Evolutionary conservation across 1,140 invertebrate species (phyloP).

Genomic region (Lordiphosa stackelbergi): DNA sequence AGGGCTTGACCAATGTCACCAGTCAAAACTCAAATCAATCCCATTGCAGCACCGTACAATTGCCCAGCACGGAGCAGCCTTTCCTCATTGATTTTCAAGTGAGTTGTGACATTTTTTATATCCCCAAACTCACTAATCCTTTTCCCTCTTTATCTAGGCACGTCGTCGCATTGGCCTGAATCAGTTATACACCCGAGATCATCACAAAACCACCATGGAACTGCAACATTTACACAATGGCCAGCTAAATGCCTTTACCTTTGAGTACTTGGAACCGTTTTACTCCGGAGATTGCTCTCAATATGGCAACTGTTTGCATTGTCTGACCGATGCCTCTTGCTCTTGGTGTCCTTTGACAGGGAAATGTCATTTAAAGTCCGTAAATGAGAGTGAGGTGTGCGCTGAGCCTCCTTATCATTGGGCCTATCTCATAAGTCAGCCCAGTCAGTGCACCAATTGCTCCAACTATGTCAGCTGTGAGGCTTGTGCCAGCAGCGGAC

Average conservation of each 20-base stretch:
- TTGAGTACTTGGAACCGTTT: conserved; percentile 93
- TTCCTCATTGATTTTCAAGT: conserved; percentile 83
- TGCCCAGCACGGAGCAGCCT: conserved; percentile 79
- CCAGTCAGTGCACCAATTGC: conserved; percentile 90
- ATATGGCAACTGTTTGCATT: conserved; percentile 91
- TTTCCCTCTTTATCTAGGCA: conserved; percentile 76
- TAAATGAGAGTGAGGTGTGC: conserved; percentile 83
- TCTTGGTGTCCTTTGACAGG: conserved; percentile 90
- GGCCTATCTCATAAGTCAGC: conserved; percentile 88
- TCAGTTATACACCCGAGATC: conserved; percentile 49
- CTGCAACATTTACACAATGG: conserved; percentile 85
- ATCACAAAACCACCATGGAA: conserved; percentile 88
- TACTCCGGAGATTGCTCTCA: conserved; percentile 86
- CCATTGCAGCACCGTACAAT: conserved; percentile 81
- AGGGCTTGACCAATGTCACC: conserved; percentile 78
- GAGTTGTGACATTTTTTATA: neutral
- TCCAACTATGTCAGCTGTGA: conserved; percentile 92
- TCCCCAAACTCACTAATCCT: no score
- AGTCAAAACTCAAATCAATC: conserved; percentile 84
- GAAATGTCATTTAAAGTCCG: conserved; percentile 81
- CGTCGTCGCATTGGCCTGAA: conserved; percentile 75
- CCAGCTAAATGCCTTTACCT: conserved; percentile 88
- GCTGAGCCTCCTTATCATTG: conserved; percentile 78
- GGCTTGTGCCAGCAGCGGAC: conserved; percentile 80
- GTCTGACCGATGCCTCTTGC: conserved; percentile 91